Evolutionary conservation across 2,797 vertebrate genomes (phyloP), one percentile per base, ranked within the genome.

Genomic region (Urocyon cinereoargenteus): DNA sequence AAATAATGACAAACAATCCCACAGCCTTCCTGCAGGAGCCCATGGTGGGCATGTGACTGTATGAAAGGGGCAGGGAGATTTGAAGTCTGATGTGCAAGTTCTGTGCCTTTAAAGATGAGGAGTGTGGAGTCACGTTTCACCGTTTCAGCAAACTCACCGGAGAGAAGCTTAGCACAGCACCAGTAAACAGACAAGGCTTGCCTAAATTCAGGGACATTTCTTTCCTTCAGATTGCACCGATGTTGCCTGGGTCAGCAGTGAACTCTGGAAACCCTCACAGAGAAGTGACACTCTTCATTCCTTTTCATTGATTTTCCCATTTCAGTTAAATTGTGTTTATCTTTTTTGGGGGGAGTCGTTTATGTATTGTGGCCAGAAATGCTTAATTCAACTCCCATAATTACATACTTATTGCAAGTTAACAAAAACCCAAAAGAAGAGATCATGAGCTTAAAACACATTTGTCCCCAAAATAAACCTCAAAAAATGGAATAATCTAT

Each of bases 221-320:
- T 86, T 88, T 66, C 68, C 86, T 40, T 62, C 83, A 89, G 90
- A 78, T 40, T 68, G 24, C 0, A 72, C 91, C 28, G 19, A 40
- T 86, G 95, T 85, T 98, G 97, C 97, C 96, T 96, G 87, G 97
- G 96, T 98, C 97, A 97, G 95, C 96, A 90, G 70, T 97, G 98
- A 98, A 97, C 97, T 98, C 97, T 92, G 95, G 92, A 96, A 98
- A 93, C 59, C 75, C 92, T 97, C 85, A 6, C 26, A 31, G 79
- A 90, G 97, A 86, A 97, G 79, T n/a, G 95, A 88, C 57, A 59
- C 68, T 70, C 75, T 66, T 97, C 97, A 98, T 98, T 98, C 97
- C 86, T 82, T 98, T 97, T 97, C 98, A 99, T 98, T 98, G 99
- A 99, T 99, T 99, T 99, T 99, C 98, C 98, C 99, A 99, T 99